phyloP scores from a whole-genome alignment of 2,888 invertebrate species.

The Holacanthella duospinosa region DNA sequence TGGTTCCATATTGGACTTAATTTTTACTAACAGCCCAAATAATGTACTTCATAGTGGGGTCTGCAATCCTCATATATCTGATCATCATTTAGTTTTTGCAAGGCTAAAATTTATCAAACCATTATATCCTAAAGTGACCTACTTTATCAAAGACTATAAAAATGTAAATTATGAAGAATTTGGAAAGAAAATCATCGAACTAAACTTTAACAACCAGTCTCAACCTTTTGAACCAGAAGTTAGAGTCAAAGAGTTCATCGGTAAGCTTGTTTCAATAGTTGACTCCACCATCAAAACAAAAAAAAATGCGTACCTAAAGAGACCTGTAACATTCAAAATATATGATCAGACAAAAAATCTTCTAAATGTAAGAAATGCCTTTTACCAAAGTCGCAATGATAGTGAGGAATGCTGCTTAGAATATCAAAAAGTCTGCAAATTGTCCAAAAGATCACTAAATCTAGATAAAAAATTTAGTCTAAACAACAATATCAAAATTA shows the following conservation, averaged over 20 bases:
- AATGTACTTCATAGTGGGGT: not conserved
- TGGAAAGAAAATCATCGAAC: too few species aligned
- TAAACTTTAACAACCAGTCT: too few species aligned
- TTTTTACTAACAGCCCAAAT: not conserved
- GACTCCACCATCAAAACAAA: too few species aligned
- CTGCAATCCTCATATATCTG: not conserved
- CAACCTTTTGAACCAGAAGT: too few species aligned
- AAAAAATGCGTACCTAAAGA: too few species aligned
- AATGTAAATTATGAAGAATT: too few species aligned
- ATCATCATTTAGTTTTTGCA: not conserved
- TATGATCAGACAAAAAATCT: not conserved
- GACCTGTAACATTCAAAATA: not conserved
- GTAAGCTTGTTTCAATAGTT: too few species aligned
- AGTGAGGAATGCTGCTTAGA: not conserved
- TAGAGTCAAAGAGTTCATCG: not conserved
- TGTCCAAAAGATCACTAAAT: not conserved
- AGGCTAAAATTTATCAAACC: not conserved
- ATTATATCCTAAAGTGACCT: not conserved
- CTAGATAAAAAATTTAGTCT: not conserved
- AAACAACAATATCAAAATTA: not conserved
- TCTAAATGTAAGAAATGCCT: not conserved
- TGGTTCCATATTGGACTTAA: not conserved
- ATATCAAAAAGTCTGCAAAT: too few species aligned
- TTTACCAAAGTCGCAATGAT: not conserved
- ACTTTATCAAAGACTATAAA: not conserved